A percentile compares a stretch with the other conserved stretches of the same genome.
Evolutionary conservation across 35 echinoderm and acorn worm species (phyloP).

Genomic region (Heliocidaris tuberculata): DNA sequence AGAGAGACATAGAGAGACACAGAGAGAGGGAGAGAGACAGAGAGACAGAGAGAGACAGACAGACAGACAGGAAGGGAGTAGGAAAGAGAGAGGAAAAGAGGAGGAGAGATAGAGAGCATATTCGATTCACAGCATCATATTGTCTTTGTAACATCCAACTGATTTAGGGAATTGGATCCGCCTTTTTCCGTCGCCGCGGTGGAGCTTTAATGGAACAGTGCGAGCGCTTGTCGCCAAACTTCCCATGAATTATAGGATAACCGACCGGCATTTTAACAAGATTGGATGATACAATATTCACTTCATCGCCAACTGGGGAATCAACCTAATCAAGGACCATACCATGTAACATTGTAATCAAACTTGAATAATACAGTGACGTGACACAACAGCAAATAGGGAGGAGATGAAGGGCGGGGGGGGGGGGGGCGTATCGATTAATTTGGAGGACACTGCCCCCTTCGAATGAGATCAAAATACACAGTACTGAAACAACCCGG

Average conservation of each 20-base stretch:
- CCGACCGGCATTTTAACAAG: background rate
- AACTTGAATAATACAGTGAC: background rate
- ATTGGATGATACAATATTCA: slow-evolving; percentile 13
- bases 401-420: too few species aligned
- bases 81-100: background rate
- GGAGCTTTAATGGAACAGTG: background rate
- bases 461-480: background rate
- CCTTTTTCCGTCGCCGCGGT: background rate
- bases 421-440: background rate
- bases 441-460: background rate
- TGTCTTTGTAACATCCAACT: background rate
- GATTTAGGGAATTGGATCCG: background rate
- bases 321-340: background rate
- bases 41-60: too few species aligned
- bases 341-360: background rate
- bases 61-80: background rate
- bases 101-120: too few species aligned
- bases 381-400: background rate
- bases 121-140: background rate
- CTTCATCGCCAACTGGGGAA: background rate
- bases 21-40: too few species aligned
- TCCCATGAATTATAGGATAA: background rate
- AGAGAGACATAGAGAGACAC: too few species aligned
- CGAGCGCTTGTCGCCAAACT: background rate
- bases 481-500: too few species aligned